These are phyloP conservation scores for Cyanoderma ruficeps DNA, from an alignment of 2,113 vertebrate species.

Conservation along the genomic window DNA sequence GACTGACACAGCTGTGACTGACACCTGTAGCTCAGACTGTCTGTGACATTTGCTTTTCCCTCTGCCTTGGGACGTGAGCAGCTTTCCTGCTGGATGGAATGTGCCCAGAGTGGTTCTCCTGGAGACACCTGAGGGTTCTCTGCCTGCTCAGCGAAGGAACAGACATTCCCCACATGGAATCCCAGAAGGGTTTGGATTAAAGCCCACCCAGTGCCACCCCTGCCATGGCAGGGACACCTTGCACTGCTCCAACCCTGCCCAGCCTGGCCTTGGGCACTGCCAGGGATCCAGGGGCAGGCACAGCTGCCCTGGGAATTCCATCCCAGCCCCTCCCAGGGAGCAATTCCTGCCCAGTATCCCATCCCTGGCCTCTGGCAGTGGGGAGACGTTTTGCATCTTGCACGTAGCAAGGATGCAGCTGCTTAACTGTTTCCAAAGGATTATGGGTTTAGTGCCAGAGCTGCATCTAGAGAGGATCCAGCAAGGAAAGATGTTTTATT, in stretches of 20 bases:
- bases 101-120: accelerated
- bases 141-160: neutral
- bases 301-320: neutral
- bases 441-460: neutral
- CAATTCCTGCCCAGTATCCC: neutral
- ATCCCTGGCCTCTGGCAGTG: neutral
- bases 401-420: accelerated
- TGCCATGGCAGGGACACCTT: neutral
- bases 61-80: neutral
- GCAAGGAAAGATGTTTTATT: neutral
- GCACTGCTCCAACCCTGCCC: neutral
- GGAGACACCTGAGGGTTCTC: neutral
- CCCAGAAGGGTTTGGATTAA: neutral
- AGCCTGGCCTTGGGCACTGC: neutral
- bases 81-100: accelerated
- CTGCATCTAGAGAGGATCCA: neutral
- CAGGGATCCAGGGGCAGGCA: neutral
- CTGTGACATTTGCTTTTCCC: neutral
- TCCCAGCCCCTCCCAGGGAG: neutral
- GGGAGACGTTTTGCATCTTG: neutral
- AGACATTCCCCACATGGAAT: neutral
- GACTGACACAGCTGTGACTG: neutral
- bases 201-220: neutral
- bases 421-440: neutral
- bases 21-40: neutral